Percentiles rank a stretch among this genome's conserved stretches.
Conservation (phyloP, 2,888 invertebrate species). For the Poecilus cupreus region DNA sequence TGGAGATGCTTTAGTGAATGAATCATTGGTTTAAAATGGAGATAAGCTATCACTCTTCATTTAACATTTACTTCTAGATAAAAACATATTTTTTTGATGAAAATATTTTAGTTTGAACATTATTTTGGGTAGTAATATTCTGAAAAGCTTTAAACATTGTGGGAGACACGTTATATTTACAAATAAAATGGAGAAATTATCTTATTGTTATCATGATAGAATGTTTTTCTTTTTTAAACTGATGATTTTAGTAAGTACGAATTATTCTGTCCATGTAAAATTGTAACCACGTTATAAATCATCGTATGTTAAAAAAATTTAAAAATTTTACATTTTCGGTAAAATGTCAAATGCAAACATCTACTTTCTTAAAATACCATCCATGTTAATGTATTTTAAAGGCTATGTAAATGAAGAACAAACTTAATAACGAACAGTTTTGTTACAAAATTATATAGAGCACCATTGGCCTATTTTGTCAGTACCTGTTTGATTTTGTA, state of each 20-base stretch:
- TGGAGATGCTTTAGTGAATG: no score
- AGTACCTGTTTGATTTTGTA: neutral
- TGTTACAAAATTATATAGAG: neutral
- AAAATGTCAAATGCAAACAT: neutral
- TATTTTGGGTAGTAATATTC: no score
- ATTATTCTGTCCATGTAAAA: constrained; percentile 12
- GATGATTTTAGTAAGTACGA: neutral
- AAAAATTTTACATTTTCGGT: neutral
- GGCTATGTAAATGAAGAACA: neutral
- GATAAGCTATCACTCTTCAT: no score
- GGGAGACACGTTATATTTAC: no score
- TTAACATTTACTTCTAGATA: no score
- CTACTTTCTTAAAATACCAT: neutral
- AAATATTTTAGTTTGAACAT: no score
- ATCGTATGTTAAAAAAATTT: neutral
- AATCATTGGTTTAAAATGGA: no score
- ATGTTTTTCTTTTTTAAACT: neutral
- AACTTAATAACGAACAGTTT: neutral
- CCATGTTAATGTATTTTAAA: neutral
- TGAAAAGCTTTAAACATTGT: no score
- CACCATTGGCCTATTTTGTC: neutral
- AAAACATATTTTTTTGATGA: no score
- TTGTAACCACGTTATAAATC: neutral
- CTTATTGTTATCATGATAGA: no score
- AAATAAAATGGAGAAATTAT: no score